Evolutionary conservation across 2,888 invertebrate species (phyloP).

Genomic region (Patella caerulea): DNA sequence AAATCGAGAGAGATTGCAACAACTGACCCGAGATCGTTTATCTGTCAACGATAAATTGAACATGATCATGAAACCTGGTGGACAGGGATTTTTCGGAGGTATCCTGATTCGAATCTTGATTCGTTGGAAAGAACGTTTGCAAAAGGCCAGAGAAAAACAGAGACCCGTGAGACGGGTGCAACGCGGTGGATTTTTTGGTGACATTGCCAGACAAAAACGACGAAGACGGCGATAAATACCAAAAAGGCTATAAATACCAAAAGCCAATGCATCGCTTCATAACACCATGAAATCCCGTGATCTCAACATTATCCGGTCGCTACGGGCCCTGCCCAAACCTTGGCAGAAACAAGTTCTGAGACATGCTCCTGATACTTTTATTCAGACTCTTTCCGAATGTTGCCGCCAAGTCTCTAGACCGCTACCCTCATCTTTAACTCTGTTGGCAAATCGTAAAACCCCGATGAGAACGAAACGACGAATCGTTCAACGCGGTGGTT

Average conservation of each 20-base stretch:
- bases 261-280: no score
- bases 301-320: no score
- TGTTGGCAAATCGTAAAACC: constrained; percentile 5
- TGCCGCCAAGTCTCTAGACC: no score
- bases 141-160: not conserved
- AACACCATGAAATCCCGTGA: no score
- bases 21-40: not conserved
- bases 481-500: constrained; percentile 14
- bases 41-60: not conserved
- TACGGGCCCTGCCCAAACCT: no score
- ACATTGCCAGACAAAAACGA: no score
- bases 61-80: not conserved
- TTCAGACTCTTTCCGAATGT: no score
- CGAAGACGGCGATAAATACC: no score
- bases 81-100: not conserved
- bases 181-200: not conserved
- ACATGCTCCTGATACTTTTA: no score
- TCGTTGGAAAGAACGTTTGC: not conserved
- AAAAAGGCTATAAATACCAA: no score
- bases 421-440: no score
- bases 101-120: not conserved
- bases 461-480: not conserved
- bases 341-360: no score
- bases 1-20: not conserved
- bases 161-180: not conserved